Percentiles rank a stretch among this genome's conserved stretches.
Evolutionary conservation across 2,113 vertebrate genomes (phyloP).

Genomic region (Gallinago undulata): DNA sequence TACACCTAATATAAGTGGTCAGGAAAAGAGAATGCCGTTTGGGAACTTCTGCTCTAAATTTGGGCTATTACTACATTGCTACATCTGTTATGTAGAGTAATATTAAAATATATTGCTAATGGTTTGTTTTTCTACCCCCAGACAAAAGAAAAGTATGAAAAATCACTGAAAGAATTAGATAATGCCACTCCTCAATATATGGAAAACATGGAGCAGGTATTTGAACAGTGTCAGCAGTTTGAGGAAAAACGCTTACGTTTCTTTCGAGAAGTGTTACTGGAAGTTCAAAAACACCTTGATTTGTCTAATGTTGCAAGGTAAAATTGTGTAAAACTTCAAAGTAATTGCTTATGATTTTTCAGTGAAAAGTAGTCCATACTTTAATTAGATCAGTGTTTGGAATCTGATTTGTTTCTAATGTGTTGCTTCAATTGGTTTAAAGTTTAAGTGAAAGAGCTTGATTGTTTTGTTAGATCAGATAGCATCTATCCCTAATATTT

Average conservation of each 20-base stretch:
- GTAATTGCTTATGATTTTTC: neutral
- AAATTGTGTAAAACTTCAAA: neutral
- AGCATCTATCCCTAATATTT: neutral
- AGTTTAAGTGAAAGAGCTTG: neutral
- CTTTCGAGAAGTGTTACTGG: slow-evolving; percentile 89
- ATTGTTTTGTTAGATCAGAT: neutral
- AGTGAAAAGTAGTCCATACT: neutral
- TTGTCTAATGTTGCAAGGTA: slow-evolving; percentile 89
- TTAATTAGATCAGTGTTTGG: neutral
- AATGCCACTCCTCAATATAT: slow-evolving; percentile 92
- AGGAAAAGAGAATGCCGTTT: neutral
- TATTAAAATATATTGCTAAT: neutral
- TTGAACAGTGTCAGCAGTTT: slow-evolving; percentile 96
- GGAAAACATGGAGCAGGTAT: slow-evolving; percentile 99
- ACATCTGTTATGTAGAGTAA: neutral
- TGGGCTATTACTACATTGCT: neutral
- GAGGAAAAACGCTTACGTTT: slow-evolving; percentile 92
- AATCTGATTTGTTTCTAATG: neutral
- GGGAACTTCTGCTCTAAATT: neutral
- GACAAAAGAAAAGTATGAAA: slow-evolving; percentile 94
- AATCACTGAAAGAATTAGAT: slow-evolving; percentile 90
- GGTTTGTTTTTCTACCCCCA: slow-evolving; percentile 33
- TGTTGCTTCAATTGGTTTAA: neutral
- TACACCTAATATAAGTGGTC: neutral
- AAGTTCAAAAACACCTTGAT: slow-evolving; percentile 93